phyloP scores from a whole-genome alignment of 2,888 invertebrate species.

The Arctia plantaginis region DNA sequence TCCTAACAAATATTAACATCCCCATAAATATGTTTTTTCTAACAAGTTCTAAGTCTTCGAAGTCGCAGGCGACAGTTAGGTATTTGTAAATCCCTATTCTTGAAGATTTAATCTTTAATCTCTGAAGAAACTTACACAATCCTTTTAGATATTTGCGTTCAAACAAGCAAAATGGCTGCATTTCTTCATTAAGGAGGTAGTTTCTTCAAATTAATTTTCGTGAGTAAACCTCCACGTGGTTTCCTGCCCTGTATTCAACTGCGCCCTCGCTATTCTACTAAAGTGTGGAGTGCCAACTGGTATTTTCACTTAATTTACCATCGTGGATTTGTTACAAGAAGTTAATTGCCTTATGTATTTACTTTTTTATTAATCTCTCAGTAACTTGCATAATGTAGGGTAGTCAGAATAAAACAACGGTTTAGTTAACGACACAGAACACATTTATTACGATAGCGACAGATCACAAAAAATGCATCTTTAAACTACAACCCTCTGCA shows the following conservation, averaged over 20 bases:
- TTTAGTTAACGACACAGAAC: constrained; percentile 66
- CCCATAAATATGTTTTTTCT: not conserved
- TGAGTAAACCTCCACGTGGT: not conserved
- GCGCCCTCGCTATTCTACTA: not conserved
- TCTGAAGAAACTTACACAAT: not conserved
- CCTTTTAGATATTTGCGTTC: not conserved
- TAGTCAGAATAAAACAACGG: constrained; percentile 50
- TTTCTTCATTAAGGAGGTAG: not conserved
- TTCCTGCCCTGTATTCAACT: not conserved
- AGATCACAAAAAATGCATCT: constrained; percentile 71
- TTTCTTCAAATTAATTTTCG: not conserved
- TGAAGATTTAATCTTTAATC: not conserved
- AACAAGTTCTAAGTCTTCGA: not conserved
- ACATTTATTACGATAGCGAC: constrained; percentile 71
- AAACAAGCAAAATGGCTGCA: too few species aligned
- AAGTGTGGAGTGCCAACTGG: not conserved
- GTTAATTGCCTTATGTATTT: too few species aligned
- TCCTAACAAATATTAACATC: too few species aligned
- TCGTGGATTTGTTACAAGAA: too few species aligned
- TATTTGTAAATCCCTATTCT: not conserved
- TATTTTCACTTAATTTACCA: too few species aligned
- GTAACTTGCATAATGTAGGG: not conserved
- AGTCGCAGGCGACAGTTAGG: too few species aligned
- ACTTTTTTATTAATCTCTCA: not conserved
- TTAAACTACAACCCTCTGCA: constrained; percentile 34